These are phyloP conservation scores for Trichogramma pretiosum DNA, from an alignment of 1,140 invertebrate species.

Conservation along the genomic window DNA sequence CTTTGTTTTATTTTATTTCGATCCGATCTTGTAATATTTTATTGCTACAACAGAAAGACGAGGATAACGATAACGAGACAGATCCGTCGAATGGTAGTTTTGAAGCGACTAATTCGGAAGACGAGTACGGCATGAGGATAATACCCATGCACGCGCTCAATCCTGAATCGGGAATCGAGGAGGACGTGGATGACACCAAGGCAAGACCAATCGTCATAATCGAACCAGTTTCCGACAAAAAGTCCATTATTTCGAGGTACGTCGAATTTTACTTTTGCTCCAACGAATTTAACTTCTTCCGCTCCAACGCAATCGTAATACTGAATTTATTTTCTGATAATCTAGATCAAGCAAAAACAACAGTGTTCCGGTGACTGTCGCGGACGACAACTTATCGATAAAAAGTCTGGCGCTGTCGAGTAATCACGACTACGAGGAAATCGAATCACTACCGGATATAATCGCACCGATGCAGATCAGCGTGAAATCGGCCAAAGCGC, in stretches of 20 bases:
- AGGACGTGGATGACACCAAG: constrained; percentile 24
- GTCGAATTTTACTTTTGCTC: constrained; percentile 6
- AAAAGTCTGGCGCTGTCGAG: constrained; percentile 47
- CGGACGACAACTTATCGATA: too few species aligned
- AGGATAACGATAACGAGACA: constrained; percentile 18
- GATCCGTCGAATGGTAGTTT: constrained; percentile 18
- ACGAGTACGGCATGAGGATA: constrained; percentile 36
- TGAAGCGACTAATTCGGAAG: constrained; percentile 28
- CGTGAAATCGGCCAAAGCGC: too few species aligned
- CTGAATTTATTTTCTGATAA: too few species aligned
- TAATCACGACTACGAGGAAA: constrained; percentile 51
- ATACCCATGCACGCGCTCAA: constrained; percentile 7
- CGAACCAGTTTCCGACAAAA: constrained; percentile 23
- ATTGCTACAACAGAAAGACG: too few species aligned
- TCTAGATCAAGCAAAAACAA: too few species aligned
- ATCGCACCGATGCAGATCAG: too few species aligned
- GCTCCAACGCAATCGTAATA: too few species aligned
- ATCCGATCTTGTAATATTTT: too few species aligned
- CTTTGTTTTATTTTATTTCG: too few species aligned
- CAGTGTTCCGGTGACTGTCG: too few species aligned
- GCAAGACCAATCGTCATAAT: constrained; percentile 41
- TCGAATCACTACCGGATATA: constrained; percentile 40
- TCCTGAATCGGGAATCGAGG: constrained; percentile 22
- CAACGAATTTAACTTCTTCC: too few species aligned
- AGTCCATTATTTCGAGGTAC: constrained; percentile 6